Evolutionary conservation across 2,888 invertebrate genomes (phyloP).

Genomic region (Athalia rosae): DNA sequence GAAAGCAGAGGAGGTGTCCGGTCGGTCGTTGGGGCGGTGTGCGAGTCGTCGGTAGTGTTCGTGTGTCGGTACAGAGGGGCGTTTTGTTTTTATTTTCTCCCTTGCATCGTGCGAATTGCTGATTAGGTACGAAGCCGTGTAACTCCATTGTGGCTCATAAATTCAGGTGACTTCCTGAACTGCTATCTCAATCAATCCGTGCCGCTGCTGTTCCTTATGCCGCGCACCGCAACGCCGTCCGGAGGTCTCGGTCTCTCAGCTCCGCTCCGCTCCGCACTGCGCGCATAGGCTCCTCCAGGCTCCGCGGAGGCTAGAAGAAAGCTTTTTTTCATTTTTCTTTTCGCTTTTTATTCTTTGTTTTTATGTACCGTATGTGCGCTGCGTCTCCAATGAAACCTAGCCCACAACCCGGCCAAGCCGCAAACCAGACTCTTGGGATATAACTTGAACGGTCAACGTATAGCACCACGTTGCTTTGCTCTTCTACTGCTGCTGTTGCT

Average conservation of each 20-base stretch:
- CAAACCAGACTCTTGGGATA: too few relatives aligned
- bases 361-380: too few relatives aligned
- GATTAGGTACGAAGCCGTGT: slow-evolving; percentile 42
- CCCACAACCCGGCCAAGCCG: too few relatives aligned
- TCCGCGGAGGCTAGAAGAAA: slow-evolving; percentile 46
- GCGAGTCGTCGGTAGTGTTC: too few relatives aligned
- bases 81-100: slow-evolving; percentile 16
- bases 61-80: not conserved
- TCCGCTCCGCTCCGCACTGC: too few relatives aligned
- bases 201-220: not conserved
- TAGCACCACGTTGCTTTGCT: not conserved
- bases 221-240: not conserved
- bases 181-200: slow-evolving; percentile 58
- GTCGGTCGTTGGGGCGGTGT: too few relatives aligned
- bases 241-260: slow-evolving; percentile 35
- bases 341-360: too few relatives aligned
- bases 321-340: not conserved
- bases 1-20: too few relatives aligned
- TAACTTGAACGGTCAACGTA: slow-evolving; percentile 25
- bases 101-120: slow-evolving; percentile 31
- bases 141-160: slow-evolving; percentile 53
- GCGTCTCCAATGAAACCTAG: too few relatives aligned
- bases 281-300: too few relatives aligned
- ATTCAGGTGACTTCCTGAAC: slow-evolving; percentile 57
- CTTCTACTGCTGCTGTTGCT: not conserved